A percentile compares a stretch with the other conserved stretches of the same genome.
Conservation (phyloP, 2,888 invertebrate genomes). For the Unio pictorum region DNA sequence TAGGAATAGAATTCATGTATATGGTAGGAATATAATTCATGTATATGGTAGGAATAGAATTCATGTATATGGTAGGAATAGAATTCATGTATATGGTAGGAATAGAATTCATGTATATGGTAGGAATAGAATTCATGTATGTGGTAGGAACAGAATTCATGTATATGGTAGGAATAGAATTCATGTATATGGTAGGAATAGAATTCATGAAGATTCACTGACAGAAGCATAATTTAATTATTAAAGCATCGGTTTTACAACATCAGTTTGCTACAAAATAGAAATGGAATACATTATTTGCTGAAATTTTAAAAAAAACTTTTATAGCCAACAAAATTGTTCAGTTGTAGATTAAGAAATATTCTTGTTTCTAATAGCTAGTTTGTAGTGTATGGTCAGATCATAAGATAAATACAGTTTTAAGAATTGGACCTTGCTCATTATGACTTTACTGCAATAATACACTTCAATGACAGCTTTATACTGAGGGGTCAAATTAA, state of each 20-base stretch:
- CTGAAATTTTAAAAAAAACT: too few relatives aligned
- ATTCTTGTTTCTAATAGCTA: too few relatives aligned
- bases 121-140: neutral
- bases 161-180: neutral
- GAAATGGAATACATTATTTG: too few relatives aligned
- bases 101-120: neutral
- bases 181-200: neutral
- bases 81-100: neutral
- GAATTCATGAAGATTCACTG: too few relatives aligned
- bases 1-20: neutral
- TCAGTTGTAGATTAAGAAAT: too few relatives aligned
- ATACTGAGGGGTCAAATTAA: neutral
- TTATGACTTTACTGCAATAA: neutral
- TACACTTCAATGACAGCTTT: neutral
- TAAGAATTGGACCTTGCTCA: too few relatives aligned
- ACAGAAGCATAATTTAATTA: too few relatives aligned
- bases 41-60: neutral
- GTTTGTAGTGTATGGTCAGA: too few relatives aligned
- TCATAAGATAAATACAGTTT: too few relatives aligned
- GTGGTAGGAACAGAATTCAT: neutral
- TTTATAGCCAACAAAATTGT: too few relatives aligned
- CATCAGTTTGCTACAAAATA: too few relatives aligned
- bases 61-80: neutral
- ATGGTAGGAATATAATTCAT: neutral
- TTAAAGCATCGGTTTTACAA: too few relatives aligned